Evolutionary conservation across 2,113 vertebrate genomes (phyloP), one percentile per base, ranked within the genome.

Genomic region (Pachypanchax playfairii): DNA sequence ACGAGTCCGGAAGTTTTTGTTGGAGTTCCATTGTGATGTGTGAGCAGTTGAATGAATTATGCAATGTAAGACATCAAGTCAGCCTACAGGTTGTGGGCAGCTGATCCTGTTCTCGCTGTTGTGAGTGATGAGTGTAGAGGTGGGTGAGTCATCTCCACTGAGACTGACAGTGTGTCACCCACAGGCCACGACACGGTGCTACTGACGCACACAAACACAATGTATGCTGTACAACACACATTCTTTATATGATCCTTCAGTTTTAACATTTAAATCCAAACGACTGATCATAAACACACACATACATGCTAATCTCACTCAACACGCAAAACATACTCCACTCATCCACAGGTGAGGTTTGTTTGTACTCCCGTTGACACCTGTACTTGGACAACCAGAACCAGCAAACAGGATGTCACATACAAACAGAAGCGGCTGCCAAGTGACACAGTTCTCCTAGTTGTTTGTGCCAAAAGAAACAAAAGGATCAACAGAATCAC

Each of bases 111-210:
- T 84, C 63, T 77, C 59, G 44, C 50, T 60, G 64, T 68, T 51
- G 56, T 3, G 3, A 72, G 54, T 41, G 57, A 54, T 55, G 52
- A 13, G 60, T 51, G 52, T 35, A 58, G 66, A 41, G 54, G 69
- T 44, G 58, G 49, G 47, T 85, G 88, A 89, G 72, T 90, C 86
- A 91, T 82, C 61, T 57, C 48, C 20, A 66, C 21, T 55, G 65
- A 53, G 35, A 70, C 58, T 25, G 73, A 78, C 74, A 76, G 56
- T 42, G 49, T 70, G 70, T 83, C 82, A 87, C 72, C 72, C 52
- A 10, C 75, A 77, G 61, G 68, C 57, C 44, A 51, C 21, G 36
- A 79, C 47, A 54, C 51, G 64, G 50, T 26, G 41, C 50, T 49
- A 31, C 6, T 75, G 69, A 81, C 36, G 56, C 28, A 77, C 17